phyloP scores from a whole-genome alignment of 2,113 vertebrate genomes.

The Neolamprologus sp. region DNA sequence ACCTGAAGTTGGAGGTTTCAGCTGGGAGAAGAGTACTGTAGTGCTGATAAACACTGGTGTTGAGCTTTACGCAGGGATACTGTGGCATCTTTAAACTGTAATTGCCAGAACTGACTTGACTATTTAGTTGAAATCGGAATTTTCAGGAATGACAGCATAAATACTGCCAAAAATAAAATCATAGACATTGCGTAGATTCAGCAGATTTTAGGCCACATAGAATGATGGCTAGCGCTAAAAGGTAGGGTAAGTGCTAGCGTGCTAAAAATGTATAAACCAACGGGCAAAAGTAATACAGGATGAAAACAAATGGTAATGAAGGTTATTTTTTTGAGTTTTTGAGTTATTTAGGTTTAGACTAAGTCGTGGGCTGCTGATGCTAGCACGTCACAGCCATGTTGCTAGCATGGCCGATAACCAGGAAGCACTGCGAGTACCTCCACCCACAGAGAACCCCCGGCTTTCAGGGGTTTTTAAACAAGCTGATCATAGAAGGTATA shows the following conservation, averaged over 20 bases:
- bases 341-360: background rate
- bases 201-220: background rate
- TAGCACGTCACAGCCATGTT: background rate
- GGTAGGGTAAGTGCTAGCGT: background rate
- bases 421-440: background rate
- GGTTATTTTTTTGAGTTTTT: background rate
- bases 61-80: background rate
- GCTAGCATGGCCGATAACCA: background rate
- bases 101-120: background rate
- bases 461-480: background rate
- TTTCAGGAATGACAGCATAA: background rate
- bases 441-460: fast-evolving
- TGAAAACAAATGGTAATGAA: fast-evolving
- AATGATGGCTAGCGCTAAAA: background rate
- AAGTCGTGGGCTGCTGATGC: fast-evolving
- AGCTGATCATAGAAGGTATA: background rate
- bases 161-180: background rate
- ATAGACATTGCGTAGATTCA: background rate
- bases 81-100: background rate
- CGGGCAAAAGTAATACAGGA: background rate
- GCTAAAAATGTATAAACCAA: background rate
- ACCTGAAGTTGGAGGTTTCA: background rate
- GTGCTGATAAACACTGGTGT: background rate
- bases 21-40: background rate
- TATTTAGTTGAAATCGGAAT: fast-evolving